Conservation (phyloP, 2,113 vertebrate species). For the Heliornis fulica region DNA sequence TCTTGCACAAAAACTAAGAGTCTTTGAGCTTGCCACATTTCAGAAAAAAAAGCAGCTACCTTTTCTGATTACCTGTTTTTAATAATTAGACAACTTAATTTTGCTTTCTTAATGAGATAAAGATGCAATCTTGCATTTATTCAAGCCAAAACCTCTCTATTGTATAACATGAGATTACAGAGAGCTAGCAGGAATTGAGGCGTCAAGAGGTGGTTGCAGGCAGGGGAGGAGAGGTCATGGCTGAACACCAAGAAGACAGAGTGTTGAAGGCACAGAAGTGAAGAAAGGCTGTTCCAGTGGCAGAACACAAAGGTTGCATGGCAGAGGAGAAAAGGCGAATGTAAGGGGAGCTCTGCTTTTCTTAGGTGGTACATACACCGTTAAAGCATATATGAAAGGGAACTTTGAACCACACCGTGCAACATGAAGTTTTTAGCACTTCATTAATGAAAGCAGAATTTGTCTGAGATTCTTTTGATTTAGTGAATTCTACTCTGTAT, state of each 20-base stretch:
- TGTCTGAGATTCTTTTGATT: background rate
- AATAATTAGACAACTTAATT: background rate
- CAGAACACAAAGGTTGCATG: background rate
- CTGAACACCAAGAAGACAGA: background rate
- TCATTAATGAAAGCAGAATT: background rate
- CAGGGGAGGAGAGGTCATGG: background rate
- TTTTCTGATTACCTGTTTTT: background rate
- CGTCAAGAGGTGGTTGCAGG: background rate
- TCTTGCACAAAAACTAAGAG: background rate
- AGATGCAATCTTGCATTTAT: conserved; percentile 3
- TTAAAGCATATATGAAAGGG: background rate
- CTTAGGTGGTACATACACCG: background rate
- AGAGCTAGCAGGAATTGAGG: background rate
- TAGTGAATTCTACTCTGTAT: background rate
- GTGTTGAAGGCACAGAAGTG: background rate
- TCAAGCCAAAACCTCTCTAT: background rate
- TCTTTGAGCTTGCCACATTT: background rate
- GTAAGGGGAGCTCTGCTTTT: background rate
- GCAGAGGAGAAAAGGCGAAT: background rate
- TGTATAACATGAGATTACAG: background rate
- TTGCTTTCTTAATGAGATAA: conserved; percentile 11
- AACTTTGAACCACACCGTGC: background rate
- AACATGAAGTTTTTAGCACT: background rate
- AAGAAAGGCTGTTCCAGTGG: background rate
- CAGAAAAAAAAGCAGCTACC: background rate